Evolutionary conservation across 2,113 vertebrate species (phyloP).

Genomic region (Xiphophorus hellerii): DNA sequence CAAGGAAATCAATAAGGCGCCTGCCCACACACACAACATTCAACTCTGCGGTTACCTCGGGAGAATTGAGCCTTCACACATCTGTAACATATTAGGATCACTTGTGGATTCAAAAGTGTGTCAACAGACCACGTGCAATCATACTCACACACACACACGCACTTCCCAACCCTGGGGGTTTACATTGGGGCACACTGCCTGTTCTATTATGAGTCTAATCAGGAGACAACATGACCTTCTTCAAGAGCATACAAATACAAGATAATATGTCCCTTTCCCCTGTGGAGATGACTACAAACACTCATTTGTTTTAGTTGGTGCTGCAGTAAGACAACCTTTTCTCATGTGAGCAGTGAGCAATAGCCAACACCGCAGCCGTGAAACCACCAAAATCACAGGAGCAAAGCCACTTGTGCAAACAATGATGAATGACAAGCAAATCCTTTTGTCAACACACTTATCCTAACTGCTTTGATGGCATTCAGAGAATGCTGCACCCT

Average conservation of each 20-base stretch:
- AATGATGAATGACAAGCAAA: conserved; percentile 14
- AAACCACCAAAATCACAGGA: conserved; percentile 6
- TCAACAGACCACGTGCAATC: conserved; percentile 35
- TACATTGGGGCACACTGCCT: conserved; percentile 28
- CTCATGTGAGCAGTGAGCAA: neutral
- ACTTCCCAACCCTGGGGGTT: conserved; percentile 28
- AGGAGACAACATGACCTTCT: conserved; percentile 29
- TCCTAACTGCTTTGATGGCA: conserved; percentile 9
- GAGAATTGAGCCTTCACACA: conserved; percentile 56
- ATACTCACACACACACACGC: conserved; percentile 7
- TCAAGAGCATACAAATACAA: conserved; percentile 18
- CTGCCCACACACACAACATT: conserved; percentile 58
- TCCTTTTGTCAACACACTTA: conserved; percentile 10
- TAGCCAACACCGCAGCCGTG: neutral
- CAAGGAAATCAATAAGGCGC: conserved; percentile 70
- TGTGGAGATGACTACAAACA: neutral
- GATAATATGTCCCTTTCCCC: conserved; percentile 20
- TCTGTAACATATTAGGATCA: conserved; percentile 63
- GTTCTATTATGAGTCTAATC: conserved; percentile 44
- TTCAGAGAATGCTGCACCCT: neutral
- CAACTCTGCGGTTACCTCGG: conserved; percentile 43
- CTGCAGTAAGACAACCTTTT: conserved; percentile 5
- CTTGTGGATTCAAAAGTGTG: conserved; percentile 63
- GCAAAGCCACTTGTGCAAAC: neutral
- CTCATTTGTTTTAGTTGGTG: neutral